phyloP scores from a whole-genome alignment of 37 sponge, comb jelly and placozoan genomes.

The Ephydatia muelleri region DNA sequence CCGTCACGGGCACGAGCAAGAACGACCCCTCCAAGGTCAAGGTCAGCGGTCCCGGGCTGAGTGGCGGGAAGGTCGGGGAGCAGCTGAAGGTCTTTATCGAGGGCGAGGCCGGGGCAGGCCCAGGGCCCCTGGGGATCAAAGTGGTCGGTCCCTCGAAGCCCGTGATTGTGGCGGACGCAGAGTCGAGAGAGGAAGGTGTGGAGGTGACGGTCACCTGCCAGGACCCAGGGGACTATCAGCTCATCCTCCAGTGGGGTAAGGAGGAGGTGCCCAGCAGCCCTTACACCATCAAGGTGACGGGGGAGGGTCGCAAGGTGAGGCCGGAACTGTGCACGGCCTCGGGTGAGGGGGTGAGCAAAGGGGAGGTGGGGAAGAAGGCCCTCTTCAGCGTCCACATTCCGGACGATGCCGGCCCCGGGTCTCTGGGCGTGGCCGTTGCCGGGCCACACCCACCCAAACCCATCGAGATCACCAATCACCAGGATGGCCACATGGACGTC shows the following conservation, averaged over 20 bases:
- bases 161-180: slow-evolving; percentile 71
- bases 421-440: slow-evolving; percentile 63
- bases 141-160: slow-evolving; percentile 89
- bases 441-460: slow-evolving; percentile 89
- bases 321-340: slow-evolving; percentile 70
- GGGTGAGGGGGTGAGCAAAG: slow-evolving; percentile 60
- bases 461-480: slow-evolving; percentile 68
- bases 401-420: slow-evolving; percentile 85
- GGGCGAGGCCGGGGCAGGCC: slow-evolving; percentile 74
- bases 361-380: slow-evolving; percentile 61
- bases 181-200: slow-evolving; percentile 72
- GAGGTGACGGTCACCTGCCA: slow-evolving; percentile 63
- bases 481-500: slow-evolving; percentile 76
- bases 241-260: slow-evolving; percentile 80
- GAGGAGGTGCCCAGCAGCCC: slow-evolving; percentile 80
- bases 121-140: slow-evolving; percentile 79
- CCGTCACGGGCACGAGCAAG: slow-evolving; percentile 58
- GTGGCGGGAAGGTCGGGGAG: slow-evolving; percentile 62
- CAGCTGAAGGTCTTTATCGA: slow-evolving; percentile 65
- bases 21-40: slow-evolving; percentile 71
- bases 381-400: slow-evolving; percentile 69
- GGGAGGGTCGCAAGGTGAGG: slow-evolving; percentile 63
- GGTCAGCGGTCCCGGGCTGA: slow-evolving; percentile 68
- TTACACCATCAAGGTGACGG: slow-evolving; percentile 50
- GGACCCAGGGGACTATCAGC: slow-evolving; percentile 85